Evolutionary conservation across 2,797 vertebrate species (phyloP).

Genomic region (Myotis planiceps): DNA sequence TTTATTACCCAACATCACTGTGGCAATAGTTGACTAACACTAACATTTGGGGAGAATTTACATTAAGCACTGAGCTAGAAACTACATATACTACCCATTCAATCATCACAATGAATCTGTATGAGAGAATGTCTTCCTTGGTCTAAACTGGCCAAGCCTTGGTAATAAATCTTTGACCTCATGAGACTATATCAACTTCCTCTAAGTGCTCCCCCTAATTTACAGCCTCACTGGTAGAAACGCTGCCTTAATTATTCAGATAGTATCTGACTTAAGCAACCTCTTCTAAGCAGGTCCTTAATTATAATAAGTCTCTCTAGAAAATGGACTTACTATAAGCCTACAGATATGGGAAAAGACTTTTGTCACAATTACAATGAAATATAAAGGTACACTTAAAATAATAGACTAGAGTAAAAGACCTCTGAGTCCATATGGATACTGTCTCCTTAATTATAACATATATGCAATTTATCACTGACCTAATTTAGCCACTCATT

Average conservation of each 20-base stretch:
- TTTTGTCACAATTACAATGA: background rate
- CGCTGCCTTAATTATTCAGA: constrained; percentile 35
- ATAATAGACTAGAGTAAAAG: background rate
- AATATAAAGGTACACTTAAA: background rate
- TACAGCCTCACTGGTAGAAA: background rate
- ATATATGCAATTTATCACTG: background rate
- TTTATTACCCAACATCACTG: background rate
- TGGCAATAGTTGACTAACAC: background rate
- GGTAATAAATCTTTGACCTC: background rate
- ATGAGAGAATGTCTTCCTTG: background rate
- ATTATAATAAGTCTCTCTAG: background rate
- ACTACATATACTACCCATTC: background rate
- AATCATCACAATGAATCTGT: background rate
- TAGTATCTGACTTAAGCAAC: constrained; percentile 41
- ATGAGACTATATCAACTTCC: background rate
- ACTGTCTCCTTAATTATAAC: background rate
- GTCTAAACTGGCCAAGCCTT: background rate
- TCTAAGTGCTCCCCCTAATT: background rate
- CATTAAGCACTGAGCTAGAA: constrained; percentile 3
- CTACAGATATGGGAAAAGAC: background rate
- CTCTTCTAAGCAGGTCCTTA: background rate
- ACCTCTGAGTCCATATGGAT: background rate
- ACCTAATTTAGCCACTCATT: background rate
- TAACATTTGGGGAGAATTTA: constrained; percentile 43
- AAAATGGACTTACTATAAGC: background rate